Evolutionary conservation across 2,888 invertebrate genomes (phyloP).

Genomic region (Oligia latruncula): DNA sequence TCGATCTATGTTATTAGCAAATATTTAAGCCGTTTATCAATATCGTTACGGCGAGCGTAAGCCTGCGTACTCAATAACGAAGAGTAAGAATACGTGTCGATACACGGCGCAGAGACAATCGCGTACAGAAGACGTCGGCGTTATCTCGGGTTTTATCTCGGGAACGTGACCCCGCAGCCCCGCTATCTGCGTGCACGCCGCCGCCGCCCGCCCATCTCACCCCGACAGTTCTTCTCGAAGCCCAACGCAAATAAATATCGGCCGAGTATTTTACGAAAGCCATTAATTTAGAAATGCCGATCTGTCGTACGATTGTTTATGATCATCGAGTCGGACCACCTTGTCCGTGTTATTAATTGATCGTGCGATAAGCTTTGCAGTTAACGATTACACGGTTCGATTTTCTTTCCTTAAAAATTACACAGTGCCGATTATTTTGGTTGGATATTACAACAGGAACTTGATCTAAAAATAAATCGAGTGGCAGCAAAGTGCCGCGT

Average conservation of each 20-base stretch:
- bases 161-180: constrained; percentile 89
- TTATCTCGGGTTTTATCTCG: constrained; percentile 86
- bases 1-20: constrained; percentile 60
- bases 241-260: constrained; percentile 77
- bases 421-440: constrained; percentile 53
- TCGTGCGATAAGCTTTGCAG: constrained; percentile 79
- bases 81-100: constrained; percentile 60
- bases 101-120: constrained; percentile 81
- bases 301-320: constrained; percentile 85
- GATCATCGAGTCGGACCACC: constrained; percentile 82
- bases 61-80: constrained; percentile 54
- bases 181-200: constrained; percentile 80
- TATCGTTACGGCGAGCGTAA: constrained; percentile 47
- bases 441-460: constrained; percentile 65
- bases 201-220: constrained; percentile 85
- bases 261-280: constrained; percentile 76
- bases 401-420: constrained; percentile 64
- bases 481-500: constrained; percentile 60
- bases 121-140: constrained; percentile 80
- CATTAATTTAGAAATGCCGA: constrained; percentile 86
- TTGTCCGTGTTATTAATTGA: constrained; percentile 87
- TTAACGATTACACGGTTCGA: constrained; percentile 75
- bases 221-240: constrained; percentile 73
- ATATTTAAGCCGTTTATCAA: constrained; percentile 61
- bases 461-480: constrained; percentile 72